Conservation (phyloP, 2,888 invertebrate species). For the Fragum sueziense region DNA sequence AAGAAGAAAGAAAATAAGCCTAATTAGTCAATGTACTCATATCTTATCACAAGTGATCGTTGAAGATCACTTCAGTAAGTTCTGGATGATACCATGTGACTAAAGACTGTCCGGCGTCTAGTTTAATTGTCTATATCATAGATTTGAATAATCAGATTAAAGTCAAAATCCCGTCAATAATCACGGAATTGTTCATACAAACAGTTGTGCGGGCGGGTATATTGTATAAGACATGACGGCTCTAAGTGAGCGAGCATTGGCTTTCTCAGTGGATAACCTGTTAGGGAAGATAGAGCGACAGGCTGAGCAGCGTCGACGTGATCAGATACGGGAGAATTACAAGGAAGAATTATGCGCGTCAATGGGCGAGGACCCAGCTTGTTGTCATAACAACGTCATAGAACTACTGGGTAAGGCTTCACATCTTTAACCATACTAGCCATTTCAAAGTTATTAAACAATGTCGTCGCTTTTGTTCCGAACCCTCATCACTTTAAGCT, state of each 20-base stretch:
- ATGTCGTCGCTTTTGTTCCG: not conserved
- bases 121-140: not conserved
- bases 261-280: constrained; percentile 68
- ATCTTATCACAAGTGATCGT: not conserved
- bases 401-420: constrained; percentile 47
- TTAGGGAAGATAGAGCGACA: constrained; percentile 43
- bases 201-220: not conserved
- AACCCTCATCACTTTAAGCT: not conserved
- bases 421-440: too few species aligned
- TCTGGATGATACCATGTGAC: not conserved
- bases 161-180: not conserved
- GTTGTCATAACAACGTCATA: constrained; percentile 46
- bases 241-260: constrained; percentile 65
- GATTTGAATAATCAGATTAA: not conserved
- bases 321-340: not conserved
- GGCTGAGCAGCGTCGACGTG: not conserved
- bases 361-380: constrained; percentile 54
- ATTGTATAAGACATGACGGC: constrained; percentile 27
- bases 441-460: not conserved
- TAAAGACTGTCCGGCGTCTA: not conserved
- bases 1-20: too few species aligned
- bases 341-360: constrained; percentile 46
- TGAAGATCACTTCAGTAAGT: not conserved
- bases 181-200: not conserved
- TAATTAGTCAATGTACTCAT: not conserved